These are phyloP conservation scores for Probaryconus sp. DNA, from an alignment of 1,140 invertebrate species.

Conservation along the genomic window DNA sequence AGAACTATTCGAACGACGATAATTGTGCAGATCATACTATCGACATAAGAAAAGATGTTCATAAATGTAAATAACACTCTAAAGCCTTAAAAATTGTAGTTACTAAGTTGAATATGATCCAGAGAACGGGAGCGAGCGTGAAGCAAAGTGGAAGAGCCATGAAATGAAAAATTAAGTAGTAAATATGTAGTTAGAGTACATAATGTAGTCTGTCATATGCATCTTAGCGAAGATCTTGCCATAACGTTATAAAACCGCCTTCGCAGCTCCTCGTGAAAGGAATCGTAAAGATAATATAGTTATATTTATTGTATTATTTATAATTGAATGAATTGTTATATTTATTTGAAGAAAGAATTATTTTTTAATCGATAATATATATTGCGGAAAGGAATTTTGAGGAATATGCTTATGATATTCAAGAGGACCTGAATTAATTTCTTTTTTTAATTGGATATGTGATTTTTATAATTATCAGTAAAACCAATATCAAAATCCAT, in stretches of 20 bases:
- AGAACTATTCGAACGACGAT: slow-evolving; percentile 16
- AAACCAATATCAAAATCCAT: too few relatives aligned
- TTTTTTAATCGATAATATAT: too few relatives aligned
- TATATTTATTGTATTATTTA: slow-evolving; percentile 49
- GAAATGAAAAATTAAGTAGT: slow-evolving; percentile 16
- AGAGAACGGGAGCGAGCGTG: slow-evolving; percentile 18
- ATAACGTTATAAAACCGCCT: slow-evolving; percentile 39
- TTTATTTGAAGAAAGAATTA: neutral
- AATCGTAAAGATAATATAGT: too few relatives aligned
- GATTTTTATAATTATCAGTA: too few relatives aligned
- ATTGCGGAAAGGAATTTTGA: too few relatives aligned
- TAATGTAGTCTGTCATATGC: neutral
- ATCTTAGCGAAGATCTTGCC: slow-evolving; percentile 38
- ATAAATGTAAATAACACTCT: slow-evolving; percentile 72
- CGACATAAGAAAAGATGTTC: slow-evolving; percentile 53
- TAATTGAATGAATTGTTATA: slow-evolving; percentile 3
- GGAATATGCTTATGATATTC: too few relatives aligned
- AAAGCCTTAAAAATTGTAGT: slow-evolving; percentile 55
- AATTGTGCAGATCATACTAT: too few relatives aligned
- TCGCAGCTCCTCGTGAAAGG: slow-evolving; percentile 45
- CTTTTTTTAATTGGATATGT: too few relatives aligned
- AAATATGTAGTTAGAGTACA: slow-evolving; percentile 6
- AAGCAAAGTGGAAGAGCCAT: slow-evolving; percentile 24
- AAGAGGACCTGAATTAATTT: too few relatives aligned
- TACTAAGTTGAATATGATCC: slow-evolving; percentile 32